Conservation (phyloP, 2,888 invertebrate species). For the Drosophila ustulata region DNA sequence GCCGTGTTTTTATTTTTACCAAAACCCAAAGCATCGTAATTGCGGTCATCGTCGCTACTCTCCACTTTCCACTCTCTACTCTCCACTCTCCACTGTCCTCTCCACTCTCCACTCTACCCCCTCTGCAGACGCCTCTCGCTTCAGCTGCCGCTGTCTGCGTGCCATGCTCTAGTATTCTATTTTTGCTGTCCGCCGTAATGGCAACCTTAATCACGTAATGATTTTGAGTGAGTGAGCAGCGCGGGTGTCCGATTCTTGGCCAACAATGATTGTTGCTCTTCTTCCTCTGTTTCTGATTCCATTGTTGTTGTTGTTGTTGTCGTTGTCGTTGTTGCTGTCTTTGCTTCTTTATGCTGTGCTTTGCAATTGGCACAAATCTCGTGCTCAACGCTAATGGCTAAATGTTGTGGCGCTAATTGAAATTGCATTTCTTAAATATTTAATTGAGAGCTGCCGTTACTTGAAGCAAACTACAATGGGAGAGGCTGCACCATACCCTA, state of each 20-base stretch:
- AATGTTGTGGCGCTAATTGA: conserved; percentile 78
- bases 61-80: neutral
- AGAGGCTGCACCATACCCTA: neutral
- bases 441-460: conserved; percentile 58
- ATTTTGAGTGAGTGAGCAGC: conserved; percentile 63
- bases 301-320: conserved; percentile 21
- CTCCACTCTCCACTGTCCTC: neutral
- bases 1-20: conserved; percentile 57
- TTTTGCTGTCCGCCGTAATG: conserved; percentile 76
- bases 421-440: conserved; percentile 75
- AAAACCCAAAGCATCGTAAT: conserved; percentile 58
- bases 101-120: neutral
- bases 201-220: conserved; percentile 79
- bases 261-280: conserved; percentile 45
- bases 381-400: conserved; percentile 69
- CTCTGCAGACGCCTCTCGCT: conserved; percentile 1
- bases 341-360: conserved; percentile 41
- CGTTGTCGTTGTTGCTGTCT: conserved; percentile 40
- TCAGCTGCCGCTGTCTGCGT: conserved; percentile 54
- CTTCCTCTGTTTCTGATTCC: conserved; percentile 10
- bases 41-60: conserved; percentile 49
- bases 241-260: conserved; percentile 65
- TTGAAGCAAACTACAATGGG: neutral
- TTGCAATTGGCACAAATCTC: conserved; percentile 78
- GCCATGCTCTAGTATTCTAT: conserved; percentile 75